These are phyloP conservation scores for Matsumurasca onukii DNA, from an alignment of 1,140 invertebrate species.

Conservation along the genomic window DNA sequence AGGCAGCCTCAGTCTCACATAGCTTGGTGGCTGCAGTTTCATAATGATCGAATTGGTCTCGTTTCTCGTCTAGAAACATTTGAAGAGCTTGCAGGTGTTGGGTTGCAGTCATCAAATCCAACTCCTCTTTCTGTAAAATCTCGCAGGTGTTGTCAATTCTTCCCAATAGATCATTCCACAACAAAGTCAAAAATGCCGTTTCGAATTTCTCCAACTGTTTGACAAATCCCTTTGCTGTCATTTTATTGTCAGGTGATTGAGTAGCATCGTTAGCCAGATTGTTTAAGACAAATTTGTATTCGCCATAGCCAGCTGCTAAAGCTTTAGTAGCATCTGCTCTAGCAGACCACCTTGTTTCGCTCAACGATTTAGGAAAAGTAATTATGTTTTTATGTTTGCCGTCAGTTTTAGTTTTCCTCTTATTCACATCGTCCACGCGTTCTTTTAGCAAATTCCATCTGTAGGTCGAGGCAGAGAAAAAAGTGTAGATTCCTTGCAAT, in stretches of 20 bases:
- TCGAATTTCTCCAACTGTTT: neutral
- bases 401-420: neutral
- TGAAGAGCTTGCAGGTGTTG: too few relatives aligned
- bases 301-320: neutral
- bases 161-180: too few relatives aligned
- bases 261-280: neutral
- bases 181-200: too few relatives aligned
- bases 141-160: too few relatives aligned
- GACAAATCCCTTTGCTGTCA: neutral
- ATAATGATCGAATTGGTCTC: too few relatives aligned
- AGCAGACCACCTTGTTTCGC: slow-evolving; percentile 14
- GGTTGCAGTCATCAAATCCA: too few relatives aligned
- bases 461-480: neutral
- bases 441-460: slow-evolving; percentile 5
- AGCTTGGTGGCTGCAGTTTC: too few relatives aligned
- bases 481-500: neutral
- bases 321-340: slow-evolving; percentile 8
- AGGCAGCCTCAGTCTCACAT: too few relatives aligned
- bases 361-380: neutral
- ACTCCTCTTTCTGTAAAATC: too few relatives aligned
- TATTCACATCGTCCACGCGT: too few relatives aligned
- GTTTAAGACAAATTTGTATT: neutral
- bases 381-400: neutral
- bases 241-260: neutral
- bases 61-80: too few relatives aligned